These are phyloP conservation scores for Nephrocerus scutellatus DNA, from an alignment of 2,888 invertebrate species.

Conservation along the genomic window DNA sequence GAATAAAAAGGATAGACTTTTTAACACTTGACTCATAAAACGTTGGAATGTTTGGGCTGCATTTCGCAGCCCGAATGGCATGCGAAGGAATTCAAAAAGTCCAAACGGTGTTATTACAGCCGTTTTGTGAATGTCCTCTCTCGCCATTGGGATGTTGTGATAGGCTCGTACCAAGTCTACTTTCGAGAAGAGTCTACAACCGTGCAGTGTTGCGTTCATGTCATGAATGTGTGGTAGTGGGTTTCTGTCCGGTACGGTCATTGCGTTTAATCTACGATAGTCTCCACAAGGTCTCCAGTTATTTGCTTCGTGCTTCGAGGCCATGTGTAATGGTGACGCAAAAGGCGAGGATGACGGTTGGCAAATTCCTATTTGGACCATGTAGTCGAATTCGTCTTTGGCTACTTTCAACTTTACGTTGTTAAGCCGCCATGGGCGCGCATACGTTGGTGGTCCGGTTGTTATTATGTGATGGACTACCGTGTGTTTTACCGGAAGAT, in stretches of 20 bases:
- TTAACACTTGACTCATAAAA: too few relatives aligned
- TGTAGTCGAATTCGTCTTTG: constrained; percentile 19
- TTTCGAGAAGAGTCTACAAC: constrained; percentile 16
- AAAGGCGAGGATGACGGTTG: constrained; percentile 20
- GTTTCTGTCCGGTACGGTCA: constrained; percentile 16
- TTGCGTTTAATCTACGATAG: constrained; percentile 18
- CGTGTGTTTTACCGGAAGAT: too few relatives aligned
- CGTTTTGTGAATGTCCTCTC: too few relatives aligned
- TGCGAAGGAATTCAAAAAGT: too few relatives aligned
- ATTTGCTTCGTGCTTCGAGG: constrained; percentile 12
- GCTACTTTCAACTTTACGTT: constrained; percentile 16
- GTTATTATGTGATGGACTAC: constrained; percentile 19
- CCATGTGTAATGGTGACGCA: constrained; percentile 22
- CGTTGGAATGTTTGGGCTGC: too few relatives aligned
- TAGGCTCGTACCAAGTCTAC: constrained; percentile 19
- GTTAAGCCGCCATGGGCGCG: constrained; percentile 16
- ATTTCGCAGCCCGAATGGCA: too few relatives aligned
- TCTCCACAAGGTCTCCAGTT: constrained; percentile 20
- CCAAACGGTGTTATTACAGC: too few relatives aligned
- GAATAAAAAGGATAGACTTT: too few relatives aligned
- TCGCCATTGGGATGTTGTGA: constrained; percentile 18
- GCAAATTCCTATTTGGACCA: constrained; percentile 21
- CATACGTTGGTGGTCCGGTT: constrained; percentile 16
- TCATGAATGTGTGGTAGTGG: constrained; percentile 21
- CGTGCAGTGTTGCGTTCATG: constrained; percentile 10